Conservation (phyloP, 2,797 vertebrate species). For the Pteropus rufus region DNA sequence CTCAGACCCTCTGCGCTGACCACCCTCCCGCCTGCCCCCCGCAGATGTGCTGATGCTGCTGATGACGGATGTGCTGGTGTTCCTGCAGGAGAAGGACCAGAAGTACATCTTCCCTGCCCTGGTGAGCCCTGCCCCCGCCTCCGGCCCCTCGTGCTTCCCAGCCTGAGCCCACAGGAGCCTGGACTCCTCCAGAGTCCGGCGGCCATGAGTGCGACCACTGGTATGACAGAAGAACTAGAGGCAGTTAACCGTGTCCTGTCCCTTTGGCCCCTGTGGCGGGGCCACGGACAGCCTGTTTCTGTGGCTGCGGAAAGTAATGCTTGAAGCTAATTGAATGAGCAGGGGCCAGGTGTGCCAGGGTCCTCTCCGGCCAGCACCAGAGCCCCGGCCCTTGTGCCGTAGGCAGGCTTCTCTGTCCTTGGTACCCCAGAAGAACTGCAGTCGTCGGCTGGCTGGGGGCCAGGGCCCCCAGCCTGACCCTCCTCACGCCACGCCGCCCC, state of each 20-base stretch:
- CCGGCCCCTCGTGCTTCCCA: background rate
- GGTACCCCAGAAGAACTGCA: background rate
- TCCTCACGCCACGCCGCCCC: background rate
- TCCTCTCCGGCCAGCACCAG: background rate
- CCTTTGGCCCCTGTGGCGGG: background rate
- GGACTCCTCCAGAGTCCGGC: background rate
- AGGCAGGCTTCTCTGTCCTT: background rate
- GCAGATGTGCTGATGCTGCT: conserved; percentile 91
- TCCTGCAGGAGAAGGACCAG: conserved; percentile 94
- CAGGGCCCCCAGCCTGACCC: background rate
- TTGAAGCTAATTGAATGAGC: background rate
- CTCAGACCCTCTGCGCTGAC: background rate
- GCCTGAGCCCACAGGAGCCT: background rate
- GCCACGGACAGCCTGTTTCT: too few relatives aligned
- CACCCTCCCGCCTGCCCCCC: background rate
- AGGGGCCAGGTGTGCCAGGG: background rate
- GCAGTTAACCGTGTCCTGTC: too few relatives aligned
- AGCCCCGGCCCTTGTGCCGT: background rate
- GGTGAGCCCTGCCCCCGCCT: conserved; percentile 77
- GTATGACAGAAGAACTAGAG: background rate
- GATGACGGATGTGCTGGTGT: conserved; percentile 88
- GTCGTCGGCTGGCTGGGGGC: background rate
- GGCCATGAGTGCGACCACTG: too few relatives aligned
- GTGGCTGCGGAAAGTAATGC: background rate
- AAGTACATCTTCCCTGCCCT: conserved; percentile 89